Percentiles rank a stretch among this genome's conserved stretches.
Conservation (phyloP, 2,888 invertebrate genomes). For the Dryobota labecula region DNA sequence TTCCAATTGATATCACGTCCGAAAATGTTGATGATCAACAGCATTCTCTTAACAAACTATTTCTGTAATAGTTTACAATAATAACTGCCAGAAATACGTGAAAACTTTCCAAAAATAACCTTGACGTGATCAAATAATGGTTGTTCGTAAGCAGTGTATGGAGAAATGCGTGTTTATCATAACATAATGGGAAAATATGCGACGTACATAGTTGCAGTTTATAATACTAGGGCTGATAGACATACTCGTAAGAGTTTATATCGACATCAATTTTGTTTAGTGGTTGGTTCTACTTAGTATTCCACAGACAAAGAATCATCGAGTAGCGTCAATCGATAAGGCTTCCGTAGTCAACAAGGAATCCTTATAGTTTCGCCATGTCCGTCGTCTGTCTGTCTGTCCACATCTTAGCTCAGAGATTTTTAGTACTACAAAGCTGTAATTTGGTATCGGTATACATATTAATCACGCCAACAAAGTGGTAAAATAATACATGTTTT, state of each 20-base stretch:
- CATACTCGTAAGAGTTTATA: neutral
- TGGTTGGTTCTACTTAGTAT: constrained; percentile 13
- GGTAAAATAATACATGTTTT: too few species aligned
- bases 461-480: too few species aligned
- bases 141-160: constrained; percentile 27
- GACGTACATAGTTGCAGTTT: constrained; percentile 41
- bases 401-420: too few species aligned
- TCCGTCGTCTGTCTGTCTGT: too few species aligned
- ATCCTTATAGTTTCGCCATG: too few species aligned
- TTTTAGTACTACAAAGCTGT: too few species aligned
- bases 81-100: constrained; percentile 33
- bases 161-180: constrained; percentile 60
- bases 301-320: neutral
- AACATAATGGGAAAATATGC: constrained; percentile 45
- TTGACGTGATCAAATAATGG: constrained; percentile 51
- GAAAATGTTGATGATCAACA: constrained; percentile 42
- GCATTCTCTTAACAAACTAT: constrained; percentile 36
- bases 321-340: neutral
- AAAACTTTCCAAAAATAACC: constrained; percentile 50
- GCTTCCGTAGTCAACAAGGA: neutral
- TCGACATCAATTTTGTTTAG: neutral
- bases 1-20: constrained; percentile 31
- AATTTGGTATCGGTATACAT: too few species aligned
- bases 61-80: constrained; percentile 46
- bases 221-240: constrained; percentile 30